Evolutionary conservation across 2,113 vertebrate species (phyloP).

Genomic region (Entomyzon cyanotis): DNA sequence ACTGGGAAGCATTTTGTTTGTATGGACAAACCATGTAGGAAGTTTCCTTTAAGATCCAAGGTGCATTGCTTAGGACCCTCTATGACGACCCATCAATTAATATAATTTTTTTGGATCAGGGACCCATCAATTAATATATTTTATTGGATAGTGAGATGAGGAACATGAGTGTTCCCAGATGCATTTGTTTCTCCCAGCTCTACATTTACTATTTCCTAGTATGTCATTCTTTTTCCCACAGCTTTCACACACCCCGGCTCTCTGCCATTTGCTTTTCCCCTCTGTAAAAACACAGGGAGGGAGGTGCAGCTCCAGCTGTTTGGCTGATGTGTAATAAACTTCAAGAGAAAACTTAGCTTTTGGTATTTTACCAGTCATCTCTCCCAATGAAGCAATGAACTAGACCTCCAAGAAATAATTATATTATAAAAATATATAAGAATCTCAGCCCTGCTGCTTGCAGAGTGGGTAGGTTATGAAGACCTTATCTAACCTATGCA

Average conservation of each 20-base stretch:
- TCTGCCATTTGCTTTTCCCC: neutral
- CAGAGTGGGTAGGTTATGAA: rapidly evolving
- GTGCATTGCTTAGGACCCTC: neutral
- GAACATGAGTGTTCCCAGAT: neutral
- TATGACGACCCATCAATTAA: neutral
- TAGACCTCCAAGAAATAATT: neutral
- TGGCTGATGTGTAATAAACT: neutral
- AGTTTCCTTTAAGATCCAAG: neutral
- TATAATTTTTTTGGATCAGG: neutral
- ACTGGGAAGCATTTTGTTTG: neutral
- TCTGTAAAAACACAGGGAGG: neutral
- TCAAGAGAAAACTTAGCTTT: neutral
- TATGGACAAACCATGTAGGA: rapidly evolving
- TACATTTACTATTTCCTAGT: neutral
- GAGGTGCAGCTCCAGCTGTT: neutral
- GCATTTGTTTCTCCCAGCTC: neutral
- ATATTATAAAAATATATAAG: rapidly evolving
- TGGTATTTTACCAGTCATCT: neutral
- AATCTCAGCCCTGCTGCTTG: neutral
- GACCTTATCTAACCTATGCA: neutral
- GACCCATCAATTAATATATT: neutral
- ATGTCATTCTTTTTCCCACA: neutral
- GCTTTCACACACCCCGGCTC: too few relatives aligned
- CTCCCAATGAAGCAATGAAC: neutral
- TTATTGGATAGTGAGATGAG: neutral